Conservation (phyloP, 1,140 invertebrate genomes). For the Nephotettix cincticeps region DNA sequence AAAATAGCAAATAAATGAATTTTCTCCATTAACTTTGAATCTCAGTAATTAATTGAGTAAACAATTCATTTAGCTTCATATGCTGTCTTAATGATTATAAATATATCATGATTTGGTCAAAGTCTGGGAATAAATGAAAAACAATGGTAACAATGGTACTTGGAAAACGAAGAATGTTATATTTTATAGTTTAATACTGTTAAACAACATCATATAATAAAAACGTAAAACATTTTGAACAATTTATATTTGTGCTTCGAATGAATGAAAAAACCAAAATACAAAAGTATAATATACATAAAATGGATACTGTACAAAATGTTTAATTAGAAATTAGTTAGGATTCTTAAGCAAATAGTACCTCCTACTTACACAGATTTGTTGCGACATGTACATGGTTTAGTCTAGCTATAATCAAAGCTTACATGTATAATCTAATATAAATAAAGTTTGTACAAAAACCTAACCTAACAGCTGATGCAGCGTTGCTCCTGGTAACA, state of each 20-base stretch:
- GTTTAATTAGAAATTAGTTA: constrained; percentile 1
- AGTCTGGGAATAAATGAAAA: too few relatives aligned
- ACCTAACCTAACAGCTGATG: not conserved
- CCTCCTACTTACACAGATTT: constrained; percentile 9
- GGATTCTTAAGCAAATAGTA: not conserved
- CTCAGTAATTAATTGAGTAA: too few relatives aligned
- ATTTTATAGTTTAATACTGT: constrained; percentile 5
- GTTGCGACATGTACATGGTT: constrained; percentile 12
- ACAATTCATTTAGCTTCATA: too few relatives aligned
- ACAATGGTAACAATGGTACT: not conserved
- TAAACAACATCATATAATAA: not conserved
- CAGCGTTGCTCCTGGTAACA: too few relatives aligned
- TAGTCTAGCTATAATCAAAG: constrained; percentile 11
- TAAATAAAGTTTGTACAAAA: constrained; percentile 23
- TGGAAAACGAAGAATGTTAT: constrained; percentile 7
- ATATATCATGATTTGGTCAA: too few relatives aligned
- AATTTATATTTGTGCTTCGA: not conserved
- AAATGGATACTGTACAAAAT: constrained; percentile 18
- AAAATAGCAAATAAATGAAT: too few relatives aligned
- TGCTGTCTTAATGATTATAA: too few relatives aligned
- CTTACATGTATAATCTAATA: constrained; percentile 19
- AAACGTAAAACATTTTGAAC: constrained; percentile 15
- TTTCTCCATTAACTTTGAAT: too few relatives aligned
- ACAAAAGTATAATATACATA: constrained; percentile 10
- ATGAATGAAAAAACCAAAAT: constrained; percentile 3